Conservation (phyloP, 2,797 vertebrate genomes). For the Carapus acus region DNA sequence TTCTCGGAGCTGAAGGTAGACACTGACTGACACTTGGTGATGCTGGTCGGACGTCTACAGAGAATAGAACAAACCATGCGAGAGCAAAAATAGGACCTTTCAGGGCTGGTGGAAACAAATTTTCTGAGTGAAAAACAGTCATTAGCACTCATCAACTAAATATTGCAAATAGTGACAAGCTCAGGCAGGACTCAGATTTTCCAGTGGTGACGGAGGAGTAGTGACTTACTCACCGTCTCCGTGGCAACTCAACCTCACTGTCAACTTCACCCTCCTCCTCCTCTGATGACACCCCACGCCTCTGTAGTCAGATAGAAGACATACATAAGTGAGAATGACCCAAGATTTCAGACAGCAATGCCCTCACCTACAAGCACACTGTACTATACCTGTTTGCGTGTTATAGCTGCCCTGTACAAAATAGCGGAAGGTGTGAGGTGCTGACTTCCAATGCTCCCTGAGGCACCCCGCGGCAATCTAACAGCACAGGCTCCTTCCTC, state of each 20-base stretch:
- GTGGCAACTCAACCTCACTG: conserved; percentile 87
- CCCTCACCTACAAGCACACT: not conserved
- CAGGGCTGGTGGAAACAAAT: not conserved
- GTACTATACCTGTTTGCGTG: conserved; percentile 81
- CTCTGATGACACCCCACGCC: conserved; percentile 86
- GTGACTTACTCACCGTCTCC: conserved; percentile 77
- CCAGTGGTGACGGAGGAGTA: conserved; percentile 34
- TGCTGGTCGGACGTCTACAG: conserved; percentile 79
- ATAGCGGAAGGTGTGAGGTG: conserved; percentile 87
- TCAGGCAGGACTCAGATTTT: conserved; percentile 40
- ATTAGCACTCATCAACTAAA: conserved; percentile 13
- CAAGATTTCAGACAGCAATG: not conserved
- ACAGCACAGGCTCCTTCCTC: conserved; percentile 70
- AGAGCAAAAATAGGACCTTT: not conserved
- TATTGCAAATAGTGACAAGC: not conserved
- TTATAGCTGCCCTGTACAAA: conserved; percentile 86
- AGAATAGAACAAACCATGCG: not conserved
- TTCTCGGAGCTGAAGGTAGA: conserved; percentile 94
- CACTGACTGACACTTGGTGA: conserved; percentile 87
- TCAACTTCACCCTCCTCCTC: conserved; percentile 93
- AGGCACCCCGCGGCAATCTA: conserved; percentile 69
- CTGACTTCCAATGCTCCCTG: conserved; percentile 69
- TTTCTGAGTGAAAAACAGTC: conserved; percentile 8
- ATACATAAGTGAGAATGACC: conserved; percentile 20
- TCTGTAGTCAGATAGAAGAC: conserved; percentile 57